phyloP scores from a whole-genome alignment of 1,140 invertebrate species.

The Potamilus streckersoni region DNA sequence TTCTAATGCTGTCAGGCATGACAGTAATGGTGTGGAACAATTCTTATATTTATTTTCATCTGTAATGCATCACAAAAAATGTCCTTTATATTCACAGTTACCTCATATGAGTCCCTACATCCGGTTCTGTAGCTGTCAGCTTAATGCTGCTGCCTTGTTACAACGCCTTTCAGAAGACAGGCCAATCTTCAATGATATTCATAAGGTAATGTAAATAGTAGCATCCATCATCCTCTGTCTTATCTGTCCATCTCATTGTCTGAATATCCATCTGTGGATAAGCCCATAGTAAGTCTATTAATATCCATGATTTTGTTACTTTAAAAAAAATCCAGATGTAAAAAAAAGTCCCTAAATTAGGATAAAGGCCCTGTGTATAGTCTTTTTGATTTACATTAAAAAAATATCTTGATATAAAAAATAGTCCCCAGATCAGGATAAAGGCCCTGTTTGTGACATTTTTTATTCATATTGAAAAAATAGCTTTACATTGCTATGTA shows the following conservation, averaged over 20 bases:
- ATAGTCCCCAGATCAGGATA: too few species aligned
- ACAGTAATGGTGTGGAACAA: background rate
- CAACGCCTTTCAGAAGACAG: conserved; percentile 77
- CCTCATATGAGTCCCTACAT: conserved; percentile 83
- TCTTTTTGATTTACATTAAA: too few species aligned
- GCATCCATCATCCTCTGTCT: too few species aligned
- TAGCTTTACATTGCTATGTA: too few species aligned
- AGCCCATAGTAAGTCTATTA: background rate
- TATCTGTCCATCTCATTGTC: background rate
- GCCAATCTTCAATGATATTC: conserved; percentile 64
- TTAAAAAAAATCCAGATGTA: too few species aligned
- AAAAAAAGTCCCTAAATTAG: too few species aligned
- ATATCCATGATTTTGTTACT: too few species aligned
- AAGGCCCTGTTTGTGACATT: too few species aligned
- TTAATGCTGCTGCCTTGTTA: conserved; percentile 79
- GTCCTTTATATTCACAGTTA: conserved; percentile 72
- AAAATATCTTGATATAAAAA: too few species aligned
- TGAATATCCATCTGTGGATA: background rate
- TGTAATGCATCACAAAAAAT: conserved; percentile 3
- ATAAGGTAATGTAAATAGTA: conserved; percentile 52
- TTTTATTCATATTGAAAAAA: too few species aligned
- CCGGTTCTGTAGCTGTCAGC: conserved; percentile 84
- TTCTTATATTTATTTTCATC: background rate
- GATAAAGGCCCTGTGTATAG: too few species aligned
- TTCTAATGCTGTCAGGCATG: too few species aligned